Conservation (phyloP, 2,113 vertebrate species). For the Leucopsar rothschildi region DNA sequence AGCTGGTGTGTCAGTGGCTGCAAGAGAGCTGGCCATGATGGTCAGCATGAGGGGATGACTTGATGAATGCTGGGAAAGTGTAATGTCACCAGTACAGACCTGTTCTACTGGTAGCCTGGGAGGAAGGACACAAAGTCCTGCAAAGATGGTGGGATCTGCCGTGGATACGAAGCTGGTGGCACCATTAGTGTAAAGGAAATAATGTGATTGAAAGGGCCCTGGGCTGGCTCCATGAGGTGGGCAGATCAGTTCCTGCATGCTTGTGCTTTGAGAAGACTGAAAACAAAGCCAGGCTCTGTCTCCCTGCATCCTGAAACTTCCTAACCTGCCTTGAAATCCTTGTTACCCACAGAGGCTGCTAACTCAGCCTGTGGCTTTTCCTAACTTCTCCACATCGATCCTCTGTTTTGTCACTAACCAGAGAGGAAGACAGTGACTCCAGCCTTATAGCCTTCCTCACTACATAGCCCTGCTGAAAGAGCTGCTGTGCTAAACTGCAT, state of each 20-base stretch:
- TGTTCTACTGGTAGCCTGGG: neutral
- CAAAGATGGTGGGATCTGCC: neutral
- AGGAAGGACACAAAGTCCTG: neutral
- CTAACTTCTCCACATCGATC: neutral
- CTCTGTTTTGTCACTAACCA: slow-evolving; percentile 50
- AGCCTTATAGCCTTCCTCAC: neutral
- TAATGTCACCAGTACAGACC: neutral
- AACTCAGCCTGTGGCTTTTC: neutral
- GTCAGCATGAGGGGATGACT: accelerated
- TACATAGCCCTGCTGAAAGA: neutral
- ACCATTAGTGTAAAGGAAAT: neutral
- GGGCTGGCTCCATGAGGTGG: neutral
- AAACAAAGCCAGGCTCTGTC: neutral
- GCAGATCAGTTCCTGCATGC: neutral
- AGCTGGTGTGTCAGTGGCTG: neutral
- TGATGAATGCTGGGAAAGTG: neutral
- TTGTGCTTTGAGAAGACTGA: neutral
- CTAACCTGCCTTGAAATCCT: neutral
- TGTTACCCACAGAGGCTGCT: neutral
- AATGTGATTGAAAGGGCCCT: neutral
- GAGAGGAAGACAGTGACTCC: slow-evolving; percentile 7
- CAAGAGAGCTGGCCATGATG: neutral
- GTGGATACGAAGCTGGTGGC: neutral
- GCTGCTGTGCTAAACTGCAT: neutral
- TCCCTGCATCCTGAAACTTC: neutral